phyloP scores from a whole-genome alignment of 2,113 vertebrate genomes.

The Poicephalus gulielmi region DNA sequence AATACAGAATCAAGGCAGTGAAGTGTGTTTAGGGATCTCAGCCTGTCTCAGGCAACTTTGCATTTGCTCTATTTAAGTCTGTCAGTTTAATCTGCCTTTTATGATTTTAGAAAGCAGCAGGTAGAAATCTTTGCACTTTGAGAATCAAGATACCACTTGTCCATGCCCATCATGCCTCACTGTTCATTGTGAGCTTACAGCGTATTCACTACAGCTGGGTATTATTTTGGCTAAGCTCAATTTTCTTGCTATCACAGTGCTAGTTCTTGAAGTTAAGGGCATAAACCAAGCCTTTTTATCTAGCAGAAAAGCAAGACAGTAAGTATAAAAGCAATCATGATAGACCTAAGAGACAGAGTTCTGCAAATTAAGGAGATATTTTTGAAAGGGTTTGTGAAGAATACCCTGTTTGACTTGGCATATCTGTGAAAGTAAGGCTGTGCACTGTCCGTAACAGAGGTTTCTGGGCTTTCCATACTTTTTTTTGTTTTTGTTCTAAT shows the following conservation, averaged over 20 bases:
- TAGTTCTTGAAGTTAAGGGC: neutral
- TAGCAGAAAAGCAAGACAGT: neutral
- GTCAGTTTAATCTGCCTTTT: neutral
- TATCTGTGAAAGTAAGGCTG: neutral
- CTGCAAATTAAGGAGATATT: neutral
- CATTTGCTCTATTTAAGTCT: neutral
- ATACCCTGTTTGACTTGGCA: neutral
- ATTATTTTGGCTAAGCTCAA: neutral
- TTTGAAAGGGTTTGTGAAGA: neutral
- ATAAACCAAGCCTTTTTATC: neutral
- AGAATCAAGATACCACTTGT: neutral
- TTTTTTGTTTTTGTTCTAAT: neutral
- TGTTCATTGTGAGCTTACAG: rapidly evolving
- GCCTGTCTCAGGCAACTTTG: neutral
- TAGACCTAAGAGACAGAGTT: neutral
- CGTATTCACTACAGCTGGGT: neutral
- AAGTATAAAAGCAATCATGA: neutral
- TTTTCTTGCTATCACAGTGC: neutral
- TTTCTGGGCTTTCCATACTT: neutral
- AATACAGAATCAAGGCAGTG: neutral
- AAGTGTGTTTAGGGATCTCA: neutral
- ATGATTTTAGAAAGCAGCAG: neutral
- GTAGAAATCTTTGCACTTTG: neutral
- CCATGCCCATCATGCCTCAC: neutral
- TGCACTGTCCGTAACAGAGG: neutral